phyloP scores from a whole-genome alignment of 1,140 invertebrate species.

The Drosophila seguyi region DNA sequence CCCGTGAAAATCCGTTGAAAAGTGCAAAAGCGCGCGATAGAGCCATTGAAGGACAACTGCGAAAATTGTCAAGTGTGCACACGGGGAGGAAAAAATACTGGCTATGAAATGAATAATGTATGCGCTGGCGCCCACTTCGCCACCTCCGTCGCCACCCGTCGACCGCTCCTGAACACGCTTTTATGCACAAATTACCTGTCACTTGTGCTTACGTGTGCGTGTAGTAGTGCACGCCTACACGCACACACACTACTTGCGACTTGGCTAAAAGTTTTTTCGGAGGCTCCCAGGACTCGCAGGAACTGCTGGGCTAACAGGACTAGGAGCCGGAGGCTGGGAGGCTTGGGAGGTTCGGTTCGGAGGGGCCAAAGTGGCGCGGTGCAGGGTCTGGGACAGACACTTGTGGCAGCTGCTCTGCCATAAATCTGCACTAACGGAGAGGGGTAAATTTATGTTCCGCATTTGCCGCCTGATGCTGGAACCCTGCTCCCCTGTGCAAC shows the following conservation, averaged over 20 bases:
- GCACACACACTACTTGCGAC: constrained; percentile 22
- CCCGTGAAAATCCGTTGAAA: constrained; percentile 58
- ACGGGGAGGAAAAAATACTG: constrained; percentile 39
- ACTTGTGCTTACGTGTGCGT: constrained; percentile 71
- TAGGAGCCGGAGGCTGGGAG: constrained; percentile 1
- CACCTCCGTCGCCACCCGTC: neutral
- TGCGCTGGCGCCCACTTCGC: constrained; percentile 36
- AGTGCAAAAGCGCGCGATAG: constrained; percentile 41
- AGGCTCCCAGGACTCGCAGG: constrained; percentile 19
- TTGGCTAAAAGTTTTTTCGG: constrained; percentile 33
- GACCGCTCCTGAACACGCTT: constrained; percentile 39
- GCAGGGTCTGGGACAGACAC: constrained; percentile 36
- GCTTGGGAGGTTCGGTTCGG: neutral
- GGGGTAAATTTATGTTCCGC: constrained; percentile 54
- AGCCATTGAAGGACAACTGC: constrained; percentile 46
- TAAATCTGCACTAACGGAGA: constrained; percentile 53
- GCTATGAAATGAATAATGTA: constrained; percentile 73
- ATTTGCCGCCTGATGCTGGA: constrained; percentile 30
- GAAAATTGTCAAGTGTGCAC: constrained; percentile 64
- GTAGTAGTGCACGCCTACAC: constrained; percentile 42
- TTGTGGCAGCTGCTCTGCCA: constrained; percentile 51
- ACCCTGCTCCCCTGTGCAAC: constrained; percentile 35
- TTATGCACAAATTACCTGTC: constrained; percentile 81
- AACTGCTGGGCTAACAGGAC: neutral
- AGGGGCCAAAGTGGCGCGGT: constrained; percentile 24